Percentiles rank a stretch among this genome's conserved stretches.
These are phyloP conservation scores for Trachelus stipa DNA, from an alignment of 2,888 invertebrate species.

Conservation along the genomic window DNA sequence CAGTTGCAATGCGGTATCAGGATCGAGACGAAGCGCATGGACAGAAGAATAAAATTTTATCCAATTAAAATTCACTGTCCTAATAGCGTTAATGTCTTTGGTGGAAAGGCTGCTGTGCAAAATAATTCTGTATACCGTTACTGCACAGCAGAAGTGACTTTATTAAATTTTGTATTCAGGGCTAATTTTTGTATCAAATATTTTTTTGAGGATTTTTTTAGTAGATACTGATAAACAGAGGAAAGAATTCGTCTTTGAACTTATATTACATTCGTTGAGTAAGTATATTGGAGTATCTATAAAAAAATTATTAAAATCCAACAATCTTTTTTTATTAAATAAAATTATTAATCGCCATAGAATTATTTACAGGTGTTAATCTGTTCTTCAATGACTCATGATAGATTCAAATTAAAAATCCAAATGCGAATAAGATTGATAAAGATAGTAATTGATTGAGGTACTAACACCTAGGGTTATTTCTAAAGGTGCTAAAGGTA, in stretches of 20 bases:
- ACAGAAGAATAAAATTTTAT: not conserved
- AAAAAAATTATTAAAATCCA: not conserved
- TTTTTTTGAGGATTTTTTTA: not conserved
- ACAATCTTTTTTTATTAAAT: not conserved
- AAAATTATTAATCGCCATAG: not conserved
- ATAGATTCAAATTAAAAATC: not conserved
- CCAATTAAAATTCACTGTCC: not conserved
- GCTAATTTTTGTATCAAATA: too few species aligned
- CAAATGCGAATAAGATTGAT: not conserved
- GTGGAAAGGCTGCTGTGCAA: not conserved
- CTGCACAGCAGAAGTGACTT: not conserved
- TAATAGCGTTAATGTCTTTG: not conserved
- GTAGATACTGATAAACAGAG: not conserved
- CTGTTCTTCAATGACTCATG: not conserved
- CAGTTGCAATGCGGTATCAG: not conserved
- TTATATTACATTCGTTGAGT: not conserved
- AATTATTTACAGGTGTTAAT: not conserved
- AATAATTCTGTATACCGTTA: not conserved
- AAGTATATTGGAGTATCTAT: not conserved
- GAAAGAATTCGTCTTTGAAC: not conserved
- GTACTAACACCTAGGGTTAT: not conserved
- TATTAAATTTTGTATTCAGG: not conserved
- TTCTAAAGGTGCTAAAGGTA: not conserved
- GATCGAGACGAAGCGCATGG: not conserved
- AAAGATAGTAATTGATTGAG: not conserved